Percentiles rank a stretch among this genome's conserved stretches.
These are phyloP conservation scores for Merops nubicus DNA, from an alignment of 2,113 vertebrate species.

Conservation along the genomic window DNA sequence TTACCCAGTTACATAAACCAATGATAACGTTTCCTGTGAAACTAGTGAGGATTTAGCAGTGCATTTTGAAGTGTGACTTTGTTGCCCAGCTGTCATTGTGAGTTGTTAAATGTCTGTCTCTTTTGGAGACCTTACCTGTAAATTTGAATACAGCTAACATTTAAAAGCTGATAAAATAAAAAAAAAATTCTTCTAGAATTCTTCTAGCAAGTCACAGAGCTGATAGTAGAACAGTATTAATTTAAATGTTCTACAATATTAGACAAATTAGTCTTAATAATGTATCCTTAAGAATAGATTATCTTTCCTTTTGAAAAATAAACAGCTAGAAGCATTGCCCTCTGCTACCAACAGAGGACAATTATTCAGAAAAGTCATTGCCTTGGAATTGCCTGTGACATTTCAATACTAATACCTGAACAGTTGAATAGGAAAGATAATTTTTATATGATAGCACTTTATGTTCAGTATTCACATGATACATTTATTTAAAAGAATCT, in stretches of 20 bases:
- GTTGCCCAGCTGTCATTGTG: background rate
- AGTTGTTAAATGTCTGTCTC: background rate
- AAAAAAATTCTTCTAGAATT: conserved; percentile 29
- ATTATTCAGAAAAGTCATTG: background rate
- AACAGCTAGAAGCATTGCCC: conserved; percentile 16
- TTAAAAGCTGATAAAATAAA: conserved; percentile 8
- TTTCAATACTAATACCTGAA: background rate
- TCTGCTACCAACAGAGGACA: conserved; percentile 1
- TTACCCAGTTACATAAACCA: background rate
- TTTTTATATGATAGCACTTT: background rate
- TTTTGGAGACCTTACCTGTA: background rate
- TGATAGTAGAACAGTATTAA: background rate
- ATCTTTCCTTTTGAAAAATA: conserved; percentile 39
- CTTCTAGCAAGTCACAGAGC: background rate
- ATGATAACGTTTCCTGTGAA: background rate
- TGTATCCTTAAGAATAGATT: background rate
- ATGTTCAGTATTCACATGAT: background rate
- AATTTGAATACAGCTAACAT: background rate
- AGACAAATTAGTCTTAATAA: conserved; percentile 35
- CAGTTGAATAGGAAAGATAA: background rate
- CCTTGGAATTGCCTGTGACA: background rate
- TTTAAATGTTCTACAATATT: background rate
- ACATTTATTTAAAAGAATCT: background rate
- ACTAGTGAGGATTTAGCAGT: background rate
- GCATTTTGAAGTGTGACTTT: background rate